These are phyloP conservation scores for Dicrostonyx torquatus DNA, from an alignment of 2,797 vertebrate genomes.

Conservation along the genomic window DNA sequence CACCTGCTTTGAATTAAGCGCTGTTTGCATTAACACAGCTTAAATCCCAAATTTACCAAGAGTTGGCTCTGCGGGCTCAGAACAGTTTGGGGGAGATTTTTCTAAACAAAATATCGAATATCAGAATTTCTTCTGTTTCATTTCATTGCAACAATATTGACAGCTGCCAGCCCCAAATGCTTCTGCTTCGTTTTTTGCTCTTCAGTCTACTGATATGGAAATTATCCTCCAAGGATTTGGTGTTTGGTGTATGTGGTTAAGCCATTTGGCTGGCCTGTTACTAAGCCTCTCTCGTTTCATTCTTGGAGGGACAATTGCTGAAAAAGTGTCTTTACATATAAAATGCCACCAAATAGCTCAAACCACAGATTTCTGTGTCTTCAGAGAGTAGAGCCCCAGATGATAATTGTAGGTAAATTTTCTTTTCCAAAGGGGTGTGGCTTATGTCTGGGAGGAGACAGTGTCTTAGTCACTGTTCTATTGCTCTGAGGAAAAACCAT, in stretches of 20 bases:
- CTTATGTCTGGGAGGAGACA: neutral
- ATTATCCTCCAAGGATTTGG: constrained; percentile 10
- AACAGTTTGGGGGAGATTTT: constrained; percentile 38
- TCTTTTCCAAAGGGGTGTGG: neutral
- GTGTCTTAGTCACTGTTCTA: neutral
- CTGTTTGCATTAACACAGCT: neutral
- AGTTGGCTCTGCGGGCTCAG: constrained; percentile 35
- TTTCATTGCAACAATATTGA: neutral
- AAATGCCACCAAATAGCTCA: neutral
- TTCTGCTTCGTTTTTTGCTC: neutral
- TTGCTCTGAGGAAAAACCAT: neutral
- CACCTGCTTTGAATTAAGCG: constrained; percentile 52
- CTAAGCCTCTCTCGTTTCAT: constrained; percentile 23
- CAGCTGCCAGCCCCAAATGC: neutral
- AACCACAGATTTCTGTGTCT: neutral
- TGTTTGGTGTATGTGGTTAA: constrained; percentile 26
- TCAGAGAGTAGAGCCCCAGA: neutral
- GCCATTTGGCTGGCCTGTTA: constrained; percentile 16
- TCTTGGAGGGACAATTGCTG: neutral
- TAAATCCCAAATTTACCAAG: constrained; percentile 5
- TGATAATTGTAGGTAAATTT: constrained; percentile 24
- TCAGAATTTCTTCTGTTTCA: neutral
- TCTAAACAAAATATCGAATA: constrained; percentile 51
- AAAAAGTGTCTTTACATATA: neutral
- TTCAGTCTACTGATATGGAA: constrained; percentile 13